Evolutionary conservation across 37 sponge, comb jelly and placozoan species (phyloP), one percentile per base, ranked within the genome.

Genomic region (Eunapius fragilis): DNA sequence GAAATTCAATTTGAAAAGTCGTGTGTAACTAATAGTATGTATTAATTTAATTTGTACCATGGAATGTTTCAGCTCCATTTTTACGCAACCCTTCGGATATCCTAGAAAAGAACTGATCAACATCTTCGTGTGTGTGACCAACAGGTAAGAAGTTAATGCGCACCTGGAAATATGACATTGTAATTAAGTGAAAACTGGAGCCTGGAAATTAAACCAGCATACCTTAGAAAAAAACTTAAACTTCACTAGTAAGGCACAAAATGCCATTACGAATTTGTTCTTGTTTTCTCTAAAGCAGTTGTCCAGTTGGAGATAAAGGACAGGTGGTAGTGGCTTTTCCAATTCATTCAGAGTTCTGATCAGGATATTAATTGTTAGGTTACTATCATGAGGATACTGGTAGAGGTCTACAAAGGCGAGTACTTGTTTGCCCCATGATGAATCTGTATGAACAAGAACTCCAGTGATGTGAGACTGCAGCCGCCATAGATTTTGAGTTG

Each of bases 401-500:
- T 68, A 68, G 13, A 89, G 25, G 67, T 89, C 90, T 80, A 68
- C 50, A 25, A 82, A 82, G 3, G 78, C 69, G 41, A 69, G 76
- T 19, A 41, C 27, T 6, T 74, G 13, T 70, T 89, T 89, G 31
- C 85, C 85, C 13, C 71, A 24, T 23, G 27, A 71, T 30, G 75
- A 25, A 25, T 73, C 31, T 32, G 84, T 89, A 68, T 83, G 84
- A 27, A 77, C 67, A 9, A 84, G 38, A 2, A 38, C 77, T 12
- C 85, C 87, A 72, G 93, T 88, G 11, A 87, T 22, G 71, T 92
- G 93, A 7, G 89, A 88, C 2, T 78, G 80, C n/a, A 92, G 75
- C 5, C 83, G 71, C 72, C 78, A 88, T 3, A 92, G 70, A 68
- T 69, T 75, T 67, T 78, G 81, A 27, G 83, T 67, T 7, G 83